Base-by-base conservation (phyloP, 2,888 invertebrate species). In the Andrena camellia region DNA sequence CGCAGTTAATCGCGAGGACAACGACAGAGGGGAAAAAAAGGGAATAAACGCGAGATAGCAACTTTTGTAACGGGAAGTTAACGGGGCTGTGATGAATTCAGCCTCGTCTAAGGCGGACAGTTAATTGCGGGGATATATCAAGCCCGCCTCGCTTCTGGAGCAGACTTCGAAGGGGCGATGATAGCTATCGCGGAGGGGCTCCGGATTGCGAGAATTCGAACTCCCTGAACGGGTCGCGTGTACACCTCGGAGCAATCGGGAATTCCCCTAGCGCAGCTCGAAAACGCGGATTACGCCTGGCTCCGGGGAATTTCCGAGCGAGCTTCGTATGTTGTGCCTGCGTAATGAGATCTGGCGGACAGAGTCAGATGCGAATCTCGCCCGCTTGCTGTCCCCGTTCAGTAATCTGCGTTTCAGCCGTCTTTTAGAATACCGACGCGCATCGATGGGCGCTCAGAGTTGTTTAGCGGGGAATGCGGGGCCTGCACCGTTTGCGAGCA, bases 241-340 rank as follows among this genome's bases (percentile, higher is more conserved):
- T 26, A 29, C 5, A 23, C n/a, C n/a, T 42, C 23, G 10, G 42
- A 68, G 57, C 48, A 68, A 74, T 59, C 57, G 13, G n/a, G 57
- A 68, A 17, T 60, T 48, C n/a, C 23, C 59, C 29, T 42, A 50
- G 29, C 48, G 52, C 17, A 52, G 29, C 64, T 69, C 33, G 63
- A 54, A 59, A 74, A 59, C 69, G 67, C 73, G 54, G 60, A 84
- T 84, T 80, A 77, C 35, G 77, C 10, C 1, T 10, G 71, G 31
- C 26, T 60, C 66, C 7, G 26, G 17, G 20, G 42, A 23, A 31
- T 50, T 63, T 33, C 8, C 33, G 62, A 62, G 54, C 59, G 48
- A 33, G 59, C 29, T 62, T 48, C 10, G 8, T 26, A 17, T 1
- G 59, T 72, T 67, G 60, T 72, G 60, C 72, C 54, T 52, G 17